These are phyloP conservation scores for Amazonetta brasiliensis DNA, from an alignment of 2,797 vertebrate genomes.

Conservation along the genomic window DNA sequence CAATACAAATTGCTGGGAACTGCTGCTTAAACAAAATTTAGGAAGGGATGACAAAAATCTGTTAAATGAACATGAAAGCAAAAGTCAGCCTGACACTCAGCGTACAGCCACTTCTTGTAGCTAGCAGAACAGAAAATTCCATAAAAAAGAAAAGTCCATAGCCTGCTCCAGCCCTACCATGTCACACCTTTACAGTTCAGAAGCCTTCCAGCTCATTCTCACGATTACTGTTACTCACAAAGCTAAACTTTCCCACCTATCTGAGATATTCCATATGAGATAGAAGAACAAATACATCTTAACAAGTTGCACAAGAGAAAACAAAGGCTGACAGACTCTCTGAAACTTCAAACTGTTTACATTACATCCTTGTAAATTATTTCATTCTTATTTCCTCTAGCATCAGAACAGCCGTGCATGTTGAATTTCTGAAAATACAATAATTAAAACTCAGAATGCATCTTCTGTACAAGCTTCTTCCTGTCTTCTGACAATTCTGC, in stretches of 20 bases:
- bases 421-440: background rate
- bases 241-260: background rate
- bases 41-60: background rate
- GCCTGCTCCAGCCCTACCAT: background rate
- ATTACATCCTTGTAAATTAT: background rate
- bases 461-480: background rate
- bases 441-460: slow-evolving; percentile 10
- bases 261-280: background rate
- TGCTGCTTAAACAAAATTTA: background rate
- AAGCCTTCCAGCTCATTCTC: background rate
- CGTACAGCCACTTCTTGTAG: background rate
- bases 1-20: background rate
- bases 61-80: background rate
- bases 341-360: background rate
- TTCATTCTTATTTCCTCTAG: background rate
- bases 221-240: background rate
- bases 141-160: background rate
- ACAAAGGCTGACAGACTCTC: slow-evolving; percentile 28
- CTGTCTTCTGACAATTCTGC: slow-evolving; percentile 8
- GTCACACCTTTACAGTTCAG: background rate
- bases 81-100: background rate
- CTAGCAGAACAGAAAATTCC: background rate
- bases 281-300: slow-evolving; percentile 23
- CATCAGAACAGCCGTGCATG: background rate
- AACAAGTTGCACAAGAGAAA: slow-evolving; percentile 14